Percentiles rank a stretch among this genome's conserved stretches.
Evolutionary conservation across 2,888 invertebrate genomes (phyloP).

Genomic region (Chrysomela aeneicollis): DNA sequence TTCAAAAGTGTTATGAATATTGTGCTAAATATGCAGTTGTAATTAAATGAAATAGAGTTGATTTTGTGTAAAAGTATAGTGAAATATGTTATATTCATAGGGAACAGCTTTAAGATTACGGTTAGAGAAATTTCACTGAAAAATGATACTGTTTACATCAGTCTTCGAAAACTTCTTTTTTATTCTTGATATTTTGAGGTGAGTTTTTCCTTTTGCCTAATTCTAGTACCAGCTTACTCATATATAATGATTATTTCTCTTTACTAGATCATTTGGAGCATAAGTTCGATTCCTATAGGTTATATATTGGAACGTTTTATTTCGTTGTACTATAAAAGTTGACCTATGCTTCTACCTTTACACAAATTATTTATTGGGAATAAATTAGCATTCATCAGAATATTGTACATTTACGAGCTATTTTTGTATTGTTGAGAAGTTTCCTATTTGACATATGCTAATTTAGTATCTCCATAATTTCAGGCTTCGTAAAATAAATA

Average conservation of each 20-base stretch:
- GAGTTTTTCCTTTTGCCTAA: constrained; percentile 44
- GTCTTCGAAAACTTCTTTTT: constrained; percentile 70
- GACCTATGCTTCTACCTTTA: constrained; percentile 20
- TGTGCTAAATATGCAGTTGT: constrained; percentile 56
- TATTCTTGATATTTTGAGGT: constrained; percentile 70
- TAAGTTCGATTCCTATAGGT: neutral
- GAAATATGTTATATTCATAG: constrained; percentile 61
- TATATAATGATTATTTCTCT: neutral
- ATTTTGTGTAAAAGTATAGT: constrained; percentile 58
- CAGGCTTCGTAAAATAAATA: neutral
- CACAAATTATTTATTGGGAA: neutral
- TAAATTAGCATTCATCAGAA: neutral
- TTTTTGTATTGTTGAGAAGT: neutral
- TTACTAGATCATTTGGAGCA: neutral
- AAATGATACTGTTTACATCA: constrained; percentile 82
- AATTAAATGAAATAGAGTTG: constrained; percentile 56
- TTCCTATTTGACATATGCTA: neutral
- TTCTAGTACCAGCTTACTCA: neutral
- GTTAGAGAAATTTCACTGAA: constrained; percentile 59
- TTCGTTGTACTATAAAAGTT: constrained; percentile 12
- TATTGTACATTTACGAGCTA: neutral
- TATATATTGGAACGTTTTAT: constrained; percentile 16
- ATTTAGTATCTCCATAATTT: neutral
- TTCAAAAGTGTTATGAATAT: constrained; percentile 66
- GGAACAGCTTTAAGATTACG: constrained; percentile 58